A percentile compares a stretch with the other conserved stretches of the same genome.
These are phyloP conservation scores for Galleria mellonella DNA, from an alignment of 1,140 invertebrate species.

Conservation along the genomic window DNA sequence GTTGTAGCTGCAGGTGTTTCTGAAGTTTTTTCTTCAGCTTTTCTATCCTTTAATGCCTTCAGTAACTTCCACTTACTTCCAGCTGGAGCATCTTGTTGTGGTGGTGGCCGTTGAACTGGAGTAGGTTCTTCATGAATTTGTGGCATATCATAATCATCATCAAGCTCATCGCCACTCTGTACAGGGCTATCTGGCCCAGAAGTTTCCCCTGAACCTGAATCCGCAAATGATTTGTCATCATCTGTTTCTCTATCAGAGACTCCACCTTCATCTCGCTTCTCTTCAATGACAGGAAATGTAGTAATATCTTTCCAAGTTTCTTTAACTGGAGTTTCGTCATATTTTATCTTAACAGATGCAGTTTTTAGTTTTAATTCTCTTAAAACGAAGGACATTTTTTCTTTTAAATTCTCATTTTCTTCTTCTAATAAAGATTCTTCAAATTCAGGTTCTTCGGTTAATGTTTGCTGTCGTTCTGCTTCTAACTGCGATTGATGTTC, in stretches of 20 bases:
- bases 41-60: constrained; percentile 91
- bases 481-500: constrained; percentile 84
- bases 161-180: constrained; percentile 82
- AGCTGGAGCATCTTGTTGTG: constrained; percentile 75
- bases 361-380: constrained; percentile 83
- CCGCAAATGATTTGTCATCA: constrained; percentile 59
- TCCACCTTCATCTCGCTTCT: constrained; percentile 33
- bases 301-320: constrained; percentile 68
- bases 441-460: constrained; percentile 77
- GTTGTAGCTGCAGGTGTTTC: constrained; percentile 79
- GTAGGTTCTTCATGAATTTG: constrained; percentile 74
- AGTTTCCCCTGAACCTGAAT: constrained; percentile 85
- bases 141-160: constrained; percentile 75
- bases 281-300: constrained; percentile 55
- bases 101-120: constrained; percentile 41
- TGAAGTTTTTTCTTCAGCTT: constrained; percentile 87
- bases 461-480: constrained; percentile 76
- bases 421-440: constrained; percentile 65
- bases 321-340: constrained; percentile 58
- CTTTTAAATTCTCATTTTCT: constrained; percentile 82
- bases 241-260: constrained; percentile 52
- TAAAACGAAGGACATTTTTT: constrained; percentile 85
- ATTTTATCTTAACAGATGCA: constrained; percentile 56
- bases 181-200: constrained; percentile 89
- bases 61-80: constrained; percentile 92